phyloP scores from a whole-genome alignment of 1,140 invertebrate genomes.

The Drosophila mayri region DNA sequence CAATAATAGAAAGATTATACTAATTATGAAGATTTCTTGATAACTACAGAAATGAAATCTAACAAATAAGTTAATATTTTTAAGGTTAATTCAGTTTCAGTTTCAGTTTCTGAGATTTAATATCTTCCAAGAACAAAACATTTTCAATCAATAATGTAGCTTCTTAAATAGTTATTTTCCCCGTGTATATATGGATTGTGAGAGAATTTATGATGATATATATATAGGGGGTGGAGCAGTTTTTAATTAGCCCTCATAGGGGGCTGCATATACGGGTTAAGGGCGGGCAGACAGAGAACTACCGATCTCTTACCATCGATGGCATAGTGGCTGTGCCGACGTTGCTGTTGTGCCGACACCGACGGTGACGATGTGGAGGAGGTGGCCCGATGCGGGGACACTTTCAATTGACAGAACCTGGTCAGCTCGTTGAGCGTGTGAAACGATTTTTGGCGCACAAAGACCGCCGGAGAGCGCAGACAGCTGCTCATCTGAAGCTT shows the following conservation, averaged over 20 bases:
- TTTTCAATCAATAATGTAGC: background rate
- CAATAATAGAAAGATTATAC: background rate
- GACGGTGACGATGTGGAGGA: slow-evolving; percentile 10
- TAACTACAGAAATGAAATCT: background rate
- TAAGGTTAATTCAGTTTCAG: too few species aligned
- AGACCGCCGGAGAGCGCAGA: slow-evolving; percentile 74
- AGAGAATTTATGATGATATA: slow-evolving; percentile 33
- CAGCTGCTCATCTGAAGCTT: slow-evolving; percentile 78
- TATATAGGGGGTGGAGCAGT: slow-evolving; percentile 10
- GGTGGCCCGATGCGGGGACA: slow-evolving; percentile 37
- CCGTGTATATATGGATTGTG: slow-evolving; percentile 26
- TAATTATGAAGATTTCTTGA: background rate
- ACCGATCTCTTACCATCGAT: slow-evolving; percentile 67
- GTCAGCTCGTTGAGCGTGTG: slow-evolving; percentile 80
- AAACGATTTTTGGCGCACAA: slow-evolving; percentile 84
- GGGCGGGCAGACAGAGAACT: slow-evolving; percentile 20
- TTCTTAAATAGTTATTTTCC: slow-evolving; percentile 6
- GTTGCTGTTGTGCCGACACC: slow-evolving; percentile 22
- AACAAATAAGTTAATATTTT: background rate
- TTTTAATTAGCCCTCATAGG: slow-evolving; percentile 53
- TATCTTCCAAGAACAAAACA: background rate
- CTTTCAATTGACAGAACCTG: slow-evolving; percentile 78
- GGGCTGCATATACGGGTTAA: slow-evolving; percentile 35
- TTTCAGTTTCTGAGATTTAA: too few species aligned
- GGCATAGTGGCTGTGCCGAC: slow-evolving; percentile 53